A percentile compares a stretch with the other conserved stretches of the same genome.
These are phyloP conservation scores for Dromococcyx pavoninus DNA, from an alignment of 2,797 vertebrate genomes.

Conservation along the genomic window DNA sequence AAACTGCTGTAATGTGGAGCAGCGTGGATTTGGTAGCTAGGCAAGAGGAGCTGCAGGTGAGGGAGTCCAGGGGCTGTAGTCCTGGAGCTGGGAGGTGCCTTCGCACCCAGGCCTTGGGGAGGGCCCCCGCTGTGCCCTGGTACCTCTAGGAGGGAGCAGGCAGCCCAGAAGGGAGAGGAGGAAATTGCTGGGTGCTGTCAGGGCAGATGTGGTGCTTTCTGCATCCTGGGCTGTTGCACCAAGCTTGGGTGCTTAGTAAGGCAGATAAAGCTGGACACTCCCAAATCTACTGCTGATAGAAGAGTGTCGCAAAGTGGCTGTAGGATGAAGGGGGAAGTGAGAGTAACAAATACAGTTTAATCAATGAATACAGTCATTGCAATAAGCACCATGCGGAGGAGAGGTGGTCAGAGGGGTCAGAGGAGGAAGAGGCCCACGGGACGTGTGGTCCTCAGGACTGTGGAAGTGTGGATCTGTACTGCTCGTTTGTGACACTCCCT, in stretches of 20 bases:
- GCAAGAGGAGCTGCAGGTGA: neutral
- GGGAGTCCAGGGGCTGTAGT: no score
- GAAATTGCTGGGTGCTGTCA: neutral
- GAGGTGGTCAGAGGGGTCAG: neutral
- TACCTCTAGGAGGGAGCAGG: fast-evolving
- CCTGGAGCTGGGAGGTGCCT: neutral
- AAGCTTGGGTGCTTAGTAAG: neutral
- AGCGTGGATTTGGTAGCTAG: neutral
- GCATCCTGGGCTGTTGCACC: neutral
- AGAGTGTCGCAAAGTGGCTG: neutral
- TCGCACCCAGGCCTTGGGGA: fast-evolving
- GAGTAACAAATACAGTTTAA: neutral
- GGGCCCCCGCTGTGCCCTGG: fast-evolving
- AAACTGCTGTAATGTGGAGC: neutral
- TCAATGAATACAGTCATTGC: neutral
- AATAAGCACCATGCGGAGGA: neutral
- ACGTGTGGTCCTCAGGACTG: neutral
- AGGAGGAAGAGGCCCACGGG: neutral
- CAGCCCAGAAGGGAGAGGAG: neutral
- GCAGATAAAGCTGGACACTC: neutral
- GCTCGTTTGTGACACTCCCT: neutral
- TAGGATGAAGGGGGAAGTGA: neutral
- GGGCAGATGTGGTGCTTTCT: neutral
- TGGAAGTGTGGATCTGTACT: neutral
- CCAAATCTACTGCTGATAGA: neutral